phyloP scores from a whole-genome alignment of 2,888 invertebrate species.

The Cylloceria caligata region DNA sequence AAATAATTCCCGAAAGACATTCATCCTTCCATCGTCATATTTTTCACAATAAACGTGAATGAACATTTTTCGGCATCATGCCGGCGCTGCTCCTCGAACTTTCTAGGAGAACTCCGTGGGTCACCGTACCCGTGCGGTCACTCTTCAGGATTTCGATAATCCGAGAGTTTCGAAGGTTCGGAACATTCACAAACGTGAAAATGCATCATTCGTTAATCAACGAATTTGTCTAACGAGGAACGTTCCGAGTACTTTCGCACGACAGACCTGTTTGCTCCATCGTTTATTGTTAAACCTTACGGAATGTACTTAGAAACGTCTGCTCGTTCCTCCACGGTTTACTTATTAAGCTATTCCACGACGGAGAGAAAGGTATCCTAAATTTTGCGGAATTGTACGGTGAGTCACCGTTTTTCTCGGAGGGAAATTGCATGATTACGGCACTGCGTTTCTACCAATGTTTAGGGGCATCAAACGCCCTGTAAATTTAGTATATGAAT shows the following conservation, averaged over 20 bases:
- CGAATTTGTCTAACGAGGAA: conserved; percentile 17
- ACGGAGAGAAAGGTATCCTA: not conserved
- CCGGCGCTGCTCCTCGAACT: conserved; percentile 24
- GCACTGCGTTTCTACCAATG: conserved; percentile 26
- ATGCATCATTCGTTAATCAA: conserved; percentile 6
- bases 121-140: conserved; percentile 33
- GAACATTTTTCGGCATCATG: conserved; percentile 38
- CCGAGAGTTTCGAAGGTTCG: conserved; percentile 44
- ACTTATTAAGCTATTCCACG: no score
- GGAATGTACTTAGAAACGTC: not conserved
- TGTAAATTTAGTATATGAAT: conserved; percentile 14
- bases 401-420: conserved; percentile 27
- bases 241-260: not conserved
- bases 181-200: not conserved
- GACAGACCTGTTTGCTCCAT: not conserved
- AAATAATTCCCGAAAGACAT: not conserved
- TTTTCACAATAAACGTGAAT: conserved; percentile 31
- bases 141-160: conserved; percentile 40
- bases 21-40: not conserved
- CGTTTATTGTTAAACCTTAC: not conserved
- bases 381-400: not conserved
- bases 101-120: conserved; percentile 35
- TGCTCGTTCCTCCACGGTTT: not conserved
- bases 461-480: conserved; percentile 31
- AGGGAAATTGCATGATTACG: conserved; percentile 41